A percentile compares a stretch with the other conserved stretches of the same genome.
These are phyloP conservation scores for Bombus waltoni DNA, from an alignment of 1,140 invertebrate species.

Conservation along the genomic window DNA sequence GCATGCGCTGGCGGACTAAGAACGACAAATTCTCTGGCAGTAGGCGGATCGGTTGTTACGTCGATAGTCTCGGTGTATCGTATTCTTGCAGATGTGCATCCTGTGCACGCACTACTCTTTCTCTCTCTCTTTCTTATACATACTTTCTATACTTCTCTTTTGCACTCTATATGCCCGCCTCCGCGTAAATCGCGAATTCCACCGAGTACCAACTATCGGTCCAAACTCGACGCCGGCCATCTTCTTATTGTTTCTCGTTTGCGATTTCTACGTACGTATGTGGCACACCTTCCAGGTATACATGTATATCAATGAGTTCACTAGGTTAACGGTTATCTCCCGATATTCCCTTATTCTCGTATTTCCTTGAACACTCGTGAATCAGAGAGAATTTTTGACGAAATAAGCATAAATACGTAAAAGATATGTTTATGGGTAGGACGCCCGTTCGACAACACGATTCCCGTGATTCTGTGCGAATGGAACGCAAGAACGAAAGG, in stretches of 20 bases:
- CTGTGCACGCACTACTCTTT: constrained; percentile 17
- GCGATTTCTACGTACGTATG: background rate
- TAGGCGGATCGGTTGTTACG: constrained; percentile 47
- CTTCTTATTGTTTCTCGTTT: background rate
- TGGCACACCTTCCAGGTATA: too few relatives aligned
- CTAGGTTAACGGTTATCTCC: constrained; percentile 20
- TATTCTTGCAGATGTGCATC: constrained; percentile 31
- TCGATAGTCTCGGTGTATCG: constrained; percentile 38
- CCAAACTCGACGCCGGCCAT: background rate
- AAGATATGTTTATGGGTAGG: background rate
- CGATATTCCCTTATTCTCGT: constrained; percentile 31
- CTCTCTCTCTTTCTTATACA: background rate
- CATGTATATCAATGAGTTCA: constrained; percentile 37
- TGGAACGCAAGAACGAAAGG: background rate
- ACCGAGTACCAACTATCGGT: constrained; percentile 14
- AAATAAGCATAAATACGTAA: background rate
- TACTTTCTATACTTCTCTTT: background rate
- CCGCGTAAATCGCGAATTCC: constrained; percentile 17
- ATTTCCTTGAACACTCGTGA: constrained; percentile 3
- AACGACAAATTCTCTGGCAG: constrained; percentile 45
- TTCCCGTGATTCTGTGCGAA: background rate
- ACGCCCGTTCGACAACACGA: background rate
- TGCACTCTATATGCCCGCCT: background rate
- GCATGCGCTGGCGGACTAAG: constrained; percentile 9
- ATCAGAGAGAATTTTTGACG: background rate